Evolutionary conservation across 2,888 invertebrate genomes (phyloP), one percentile per base, ranked within the genome.

Genomic region (Ornithoptera alexandrae): DNA sequence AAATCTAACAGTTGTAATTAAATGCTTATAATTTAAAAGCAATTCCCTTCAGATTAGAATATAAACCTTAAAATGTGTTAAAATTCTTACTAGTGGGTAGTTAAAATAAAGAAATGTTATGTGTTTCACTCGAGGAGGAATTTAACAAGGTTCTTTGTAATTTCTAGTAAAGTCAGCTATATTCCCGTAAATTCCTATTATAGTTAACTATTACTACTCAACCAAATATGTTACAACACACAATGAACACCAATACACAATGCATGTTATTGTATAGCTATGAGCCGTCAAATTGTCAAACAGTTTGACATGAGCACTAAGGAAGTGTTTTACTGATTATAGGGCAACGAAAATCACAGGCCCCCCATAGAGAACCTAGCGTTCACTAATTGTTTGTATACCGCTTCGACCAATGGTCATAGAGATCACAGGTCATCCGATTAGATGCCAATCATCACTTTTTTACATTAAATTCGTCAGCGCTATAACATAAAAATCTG

Each of bases 341-440:
- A 85, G 81, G 85, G 82, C 84, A 81, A 80, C 82, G 77, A 73
- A 80, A 77, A 74, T 62, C 50, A 58, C 39, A 78, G 89, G 86
- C 90, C 90, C 83, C 90, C 91, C 87, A 81, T 78, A 15, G 61
- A 67, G 72, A 80, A 75, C 73, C 73, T 75, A 77, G 74, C 77
- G 70, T 73, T 77, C 72, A 78, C 78, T 86, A 87, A 90, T 88
- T 88, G 86, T 85, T 81, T 81, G 76, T 77, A 79, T 74, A 76
- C 76, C 73, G 79, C 76, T 84, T 87, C 86, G 86, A 88, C 79
- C 81, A 83, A 75, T 73, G 74, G 76, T 74, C 79, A 79, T 76
- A 78, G 79, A 85, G 87, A 83, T 90, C 86, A 90, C 78, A 89
- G 85, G 84, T 87, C 77, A 70, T 57, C 71, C 78, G 81, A 85